These are phyloP conservation scores for Girardia tigrina DNA, from an alignment of 2,888 invertebrate species.

Conservation along the genomic window DNA sequence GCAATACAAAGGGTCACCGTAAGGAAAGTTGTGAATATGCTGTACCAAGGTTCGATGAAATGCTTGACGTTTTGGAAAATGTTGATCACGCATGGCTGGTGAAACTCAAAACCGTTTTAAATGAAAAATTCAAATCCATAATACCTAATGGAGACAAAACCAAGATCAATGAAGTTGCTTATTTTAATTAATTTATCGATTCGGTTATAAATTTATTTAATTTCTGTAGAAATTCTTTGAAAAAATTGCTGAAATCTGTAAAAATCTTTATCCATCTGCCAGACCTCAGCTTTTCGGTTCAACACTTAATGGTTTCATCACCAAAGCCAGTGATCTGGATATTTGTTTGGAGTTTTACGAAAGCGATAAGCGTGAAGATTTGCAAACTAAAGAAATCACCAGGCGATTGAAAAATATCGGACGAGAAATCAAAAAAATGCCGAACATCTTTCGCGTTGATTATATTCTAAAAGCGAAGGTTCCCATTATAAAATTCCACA, in stretches of 20 bases:
- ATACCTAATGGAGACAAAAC: not conserved
- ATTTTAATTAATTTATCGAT: not conserved
- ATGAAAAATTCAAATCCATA: not conserved
- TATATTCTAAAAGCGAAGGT: conserved; percentile 56
- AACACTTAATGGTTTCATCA: conserved; percentile 56
- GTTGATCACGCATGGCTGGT: not conserved
- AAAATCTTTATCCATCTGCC: not conserved
- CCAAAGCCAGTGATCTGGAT: conserved; percentile 55
- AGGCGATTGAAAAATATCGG: not conserved
- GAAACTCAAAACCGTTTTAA: not conserved
- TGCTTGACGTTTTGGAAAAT: not conserved
- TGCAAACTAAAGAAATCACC: not conserved
- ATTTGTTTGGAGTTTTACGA: conserved; percentile 55
- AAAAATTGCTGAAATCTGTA: not conserved
- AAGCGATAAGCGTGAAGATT: conserved; percentile 27
- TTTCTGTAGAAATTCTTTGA: not conserved
- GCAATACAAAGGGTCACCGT: not conserved
- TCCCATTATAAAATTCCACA: conserved; percentile 56
- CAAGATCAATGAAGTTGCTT: not conserved
- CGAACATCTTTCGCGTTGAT: not conserved
- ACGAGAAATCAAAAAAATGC: not conserved
- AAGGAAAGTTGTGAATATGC: not conserved
- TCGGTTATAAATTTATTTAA: not conserved
- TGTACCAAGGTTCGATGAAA: not conserved
- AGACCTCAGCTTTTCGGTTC: conserved; percentile 55